Evolutionary conservation across 2,888 invertebrate species (phyloP).

Genomic region (Cyclophora albipunctata): DNA sequence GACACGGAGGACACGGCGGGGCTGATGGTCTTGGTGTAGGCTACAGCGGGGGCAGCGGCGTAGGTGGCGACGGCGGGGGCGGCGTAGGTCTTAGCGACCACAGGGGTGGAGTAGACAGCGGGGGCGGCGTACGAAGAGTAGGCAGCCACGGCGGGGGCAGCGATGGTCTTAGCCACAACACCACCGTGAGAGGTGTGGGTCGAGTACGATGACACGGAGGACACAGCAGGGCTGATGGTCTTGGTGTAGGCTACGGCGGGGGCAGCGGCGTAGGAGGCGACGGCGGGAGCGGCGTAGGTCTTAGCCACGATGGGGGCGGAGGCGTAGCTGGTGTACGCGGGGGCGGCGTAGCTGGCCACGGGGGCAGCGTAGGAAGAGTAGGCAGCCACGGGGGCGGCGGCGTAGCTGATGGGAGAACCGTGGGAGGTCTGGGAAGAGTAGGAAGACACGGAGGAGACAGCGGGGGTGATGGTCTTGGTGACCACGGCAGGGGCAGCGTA

Average conservation of each 20-base stretch:
- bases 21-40: constrained; percentile 30
- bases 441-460: constrained; percentile 42
- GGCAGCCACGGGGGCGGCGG: constrained; percentile 23
- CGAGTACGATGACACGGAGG: constrained; percentile 33
- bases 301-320: constrained; percentile 46
- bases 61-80: constrained; percentile 34
- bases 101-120: constrained; percentile 49
- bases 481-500: constrained; percentile 45
- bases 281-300: constrained; percentile 34
- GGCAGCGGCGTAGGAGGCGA: constrained; percentile 72
- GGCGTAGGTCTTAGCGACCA: constrained; percentile 42
- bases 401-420: constrained; percentile 37
- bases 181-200: constrained; percentile 23
- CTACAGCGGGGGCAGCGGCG: constrained; percentile 29
- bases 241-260: constrained; percentile 75
- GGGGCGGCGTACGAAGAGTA: constrained; percentile 34
- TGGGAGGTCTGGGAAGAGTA: constrained; percentile 43
- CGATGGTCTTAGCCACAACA: constrained; percentile 13
- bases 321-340: constrained; percentile 22
- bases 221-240: constrained; percentile 29
- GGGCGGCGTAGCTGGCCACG: constrained; percentile 22
- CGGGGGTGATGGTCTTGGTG: constrained; percentile 34
- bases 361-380: constrained; percentile 30
- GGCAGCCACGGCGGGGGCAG: constrained; percentile 47
- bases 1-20: constrained; percentile 42